These are phyloP conservation scores for Tiphia femorata DNA, from an alignment of 2,888 invertebrate genomes.

Conservation along the genomic window DNA sequence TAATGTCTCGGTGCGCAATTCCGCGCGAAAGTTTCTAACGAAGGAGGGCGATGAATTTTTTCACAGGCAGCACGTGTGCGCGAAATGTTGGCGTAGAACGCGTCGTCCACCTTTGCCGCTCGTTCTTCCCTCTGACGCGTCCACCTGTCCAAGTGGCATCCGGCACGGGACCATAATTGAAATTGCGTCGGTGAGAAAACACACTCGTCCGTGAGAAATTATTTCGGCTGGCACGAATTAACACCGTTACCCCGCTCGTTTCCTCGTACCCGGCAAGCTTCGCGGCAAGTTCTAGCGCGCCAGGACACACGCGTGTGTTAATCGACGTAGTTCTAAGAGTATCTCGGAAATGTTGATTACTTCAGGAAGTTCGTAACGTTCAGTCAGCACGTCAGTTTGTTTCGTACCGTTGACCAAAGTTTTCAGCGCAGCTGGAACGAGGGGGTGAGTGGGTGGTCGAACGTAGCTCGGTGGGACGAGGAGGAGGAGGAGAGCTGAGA, in stretches of 20 bases:
- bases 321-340: conserved; percentile 44
- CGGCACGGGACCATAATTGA: neutral
- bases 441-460: too few species aligned
- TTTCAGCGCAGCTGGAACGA: conserved; percentile 1
- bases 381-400: conserved; percentile 41
- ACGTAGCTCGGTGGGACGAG: too few species aligned
- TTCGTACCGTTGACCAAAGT: conserved; percentile 31
- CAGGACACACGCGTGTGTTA: conserved; percentile 31
- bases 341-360: conserved; percentile 50
- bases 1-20: conserved; percentile 21
- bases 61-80: neutral
- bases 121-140: neutral
- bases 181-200: neutral
- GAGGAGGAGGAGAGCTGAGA: too few species aligned
- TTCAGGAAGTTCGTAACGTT: conserved; percentile 42
- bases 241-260: conserved; percentile 16
- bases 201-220: conserved; percentile 20
- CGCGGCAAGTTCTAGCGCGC: conserved; percentile 6
- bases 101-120: neutral
- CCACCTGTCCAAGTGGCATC: neutral
- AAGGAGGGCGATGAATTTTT: neutral
- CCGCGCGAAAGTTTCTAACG: conserved; percentile 21
- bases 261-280: conserved; percentile 5
- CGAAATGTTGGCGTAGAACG: too few species aligned
- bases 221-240: conserved; percentile 37